Evolutionary conservation across 2,113 vertebrate species (phyloP).

Genomic region (Rhabdomys dilectus): DNA sequence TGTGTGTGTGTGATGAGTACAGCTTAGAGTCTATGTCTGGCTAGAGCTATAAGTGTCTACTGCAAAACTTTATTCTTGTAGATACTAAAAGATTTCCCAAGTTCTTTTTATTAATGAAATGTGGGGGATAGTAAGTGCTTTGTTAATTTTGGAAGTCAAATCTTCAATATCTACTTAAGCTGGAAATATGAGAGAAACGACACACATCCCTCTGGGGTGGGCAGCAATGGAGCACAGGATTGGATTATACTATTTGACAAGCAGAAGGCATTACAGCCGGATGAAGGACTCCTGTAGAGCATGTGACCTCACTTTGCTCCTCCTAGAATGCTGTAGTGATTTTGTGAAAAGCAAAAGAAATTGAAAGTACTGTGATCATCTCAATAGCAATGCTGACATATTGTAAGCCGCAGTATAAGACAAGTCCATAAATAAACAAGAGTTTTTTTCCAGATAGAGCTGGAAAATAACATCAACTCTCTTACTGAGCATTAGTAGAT

Average conservation of each 20-base stretch:
- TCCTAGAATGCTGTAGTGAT: neutral
- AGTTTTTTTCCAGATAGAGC: neutral
- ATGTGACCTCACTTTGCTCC: neutral
- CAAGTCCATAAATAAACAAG: neutral
- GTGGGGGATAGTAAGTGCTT: neutral
- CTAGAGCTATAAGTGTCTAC: neutral
- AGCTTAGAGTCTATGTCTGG: neutral
- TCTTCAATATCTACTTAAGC: neutral
- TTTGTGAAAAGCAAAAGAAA: neutral
- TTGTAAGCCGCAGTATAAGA: neutral
- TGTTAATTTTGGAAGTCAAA: neutral
- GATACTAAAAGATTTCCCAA: neutral
- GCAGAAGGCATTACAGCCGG: neutral
- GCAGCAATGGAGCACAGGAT: neutral
- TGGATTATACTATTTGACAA: neutral
- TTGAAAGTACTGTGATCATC: neutral
- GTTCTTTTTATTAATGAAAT: neutral
- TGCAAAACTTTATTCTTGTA: neutral
- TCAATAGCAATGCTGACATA: neutral
- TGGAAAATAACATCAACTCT: neutral
- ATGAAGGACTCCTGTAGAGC: neutral
- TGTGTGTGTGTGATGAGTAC: neutral
- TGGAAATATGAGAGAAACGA: neutral
- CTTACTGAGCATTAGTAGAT: neutral
- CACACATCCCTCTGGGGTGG: neutral